These are phyloP conservation scores for Ophion ventricosus DNA, from an alignment of 2,888 invertebrate species.

Conservation along the genomic window DNA sequence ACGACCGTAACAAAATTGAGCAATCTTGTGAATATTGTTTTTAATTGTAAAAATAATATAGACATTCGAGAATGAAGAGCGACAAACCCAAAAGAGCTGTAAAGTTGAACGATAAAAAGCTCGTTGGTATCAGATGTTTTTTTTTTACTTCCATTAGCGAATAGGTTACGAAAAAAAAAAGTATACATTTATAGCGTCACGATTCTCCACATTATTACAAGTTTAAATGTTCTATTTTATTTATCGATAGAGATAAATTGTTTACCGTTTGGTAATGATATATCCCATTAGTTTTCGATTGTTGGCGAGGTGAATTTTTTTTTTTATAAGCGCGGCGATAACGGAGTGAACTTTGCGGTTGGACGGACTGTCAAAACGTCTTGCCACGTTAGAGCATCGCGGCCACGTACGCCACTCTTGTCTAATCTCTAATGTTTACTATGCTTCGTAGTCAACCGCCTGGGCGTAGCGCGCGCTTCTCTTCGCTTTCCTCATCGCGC, in stretches of 20 bases:
- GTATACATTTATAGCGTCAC: neutral
- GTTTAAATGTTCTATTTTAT: neutral
- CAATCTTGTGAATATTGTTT: neutral
- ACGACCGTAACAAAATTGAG: neutral
- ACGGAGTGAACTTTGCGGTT: neutral
- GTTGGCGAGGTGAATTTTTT: neutral
- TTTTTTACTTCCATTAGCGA: neutral
- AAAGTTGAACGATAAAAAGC: neutral
- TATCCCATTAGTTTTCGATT: neutral
- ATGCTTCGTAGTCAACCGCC: neutral
- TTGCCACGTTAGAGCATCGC: conserved; percentile 18
- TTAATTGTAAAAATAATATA: neutral
- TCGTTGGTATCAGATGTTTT: neutral
- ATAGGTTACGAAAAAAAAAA: neutral
- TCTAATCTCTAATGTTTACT: conserved; percentile 56
- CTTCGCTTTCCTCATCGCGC: neutral
- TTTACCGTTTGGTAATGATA: neutral
- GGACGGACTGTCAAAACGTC: conserved; percentile 4
- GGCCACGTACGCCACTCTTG: conserved; percentile 53
- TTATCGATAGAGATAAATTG: neutral
- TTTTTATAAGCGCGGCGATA: neutral
- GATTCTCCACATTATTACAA: neutral
- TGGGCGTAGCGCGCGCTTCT: conserved; percentile 3
- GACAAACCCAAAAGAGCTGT: too few relatives aligned
- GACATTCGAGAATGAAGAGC: neutral